Conservation (phyloP, 1,140 invertebrate genomes). For the Pygmarrhopalites habei region DNA sequence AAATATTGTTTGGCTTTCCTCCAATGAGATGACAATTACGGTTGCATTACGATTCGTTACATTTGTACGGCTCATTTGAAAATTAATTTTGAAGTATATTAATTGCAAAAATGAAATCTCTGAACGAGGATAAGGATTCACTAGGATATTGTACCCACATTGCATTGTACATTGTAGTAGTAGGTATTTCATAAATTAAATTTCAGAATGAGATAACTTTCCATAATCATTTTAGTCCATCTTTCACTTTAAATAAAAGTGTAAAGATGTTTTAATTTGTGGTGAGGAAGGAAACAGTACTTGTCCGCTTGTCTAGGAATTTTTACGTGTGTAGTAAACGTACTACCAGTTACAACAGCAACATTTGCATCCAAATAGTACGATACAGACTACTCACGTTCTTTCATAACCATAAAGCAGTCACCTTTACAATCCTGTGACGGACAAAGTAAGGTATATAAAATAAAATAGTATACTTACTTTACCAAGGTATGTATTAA, state of each 20-base stretch:
- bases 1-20: background rate
- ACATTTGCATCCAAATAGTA: too few species aligned
- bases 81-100: background rate
- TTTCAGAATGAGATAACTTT: too few species aligned
- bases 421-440: too few species aligned
- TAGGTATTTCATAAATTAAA: background rate
- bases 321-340: too few species aligned
- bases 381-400: too few species aligned
- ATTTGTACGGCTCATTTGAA: background rate
- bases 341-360: too few species aligned
- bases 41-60: background rate
- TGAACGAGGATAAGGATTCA: background rate
- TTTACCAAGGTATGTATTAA: too few species aligned
- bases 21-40: background rate
- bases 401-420: too few species aligned
- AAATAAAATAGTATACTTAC: too few species aligned
- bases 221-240: too few species aligned
- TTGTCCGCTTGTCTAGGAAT: background rate
- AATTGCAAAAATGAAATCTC: background rate
- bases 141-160: background rate
- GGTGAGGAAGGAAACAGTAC: background rate
- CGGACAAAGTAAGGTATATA: too few species aligned
- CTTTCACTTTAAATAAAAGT: background rate
- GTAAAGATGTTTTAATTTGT: background rate
- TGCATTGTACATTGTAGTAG: background rate